Conservation (phyloP, 1,140 invertebrate species). For the fruit fly (Drosophila melanogaster) region DNA sequence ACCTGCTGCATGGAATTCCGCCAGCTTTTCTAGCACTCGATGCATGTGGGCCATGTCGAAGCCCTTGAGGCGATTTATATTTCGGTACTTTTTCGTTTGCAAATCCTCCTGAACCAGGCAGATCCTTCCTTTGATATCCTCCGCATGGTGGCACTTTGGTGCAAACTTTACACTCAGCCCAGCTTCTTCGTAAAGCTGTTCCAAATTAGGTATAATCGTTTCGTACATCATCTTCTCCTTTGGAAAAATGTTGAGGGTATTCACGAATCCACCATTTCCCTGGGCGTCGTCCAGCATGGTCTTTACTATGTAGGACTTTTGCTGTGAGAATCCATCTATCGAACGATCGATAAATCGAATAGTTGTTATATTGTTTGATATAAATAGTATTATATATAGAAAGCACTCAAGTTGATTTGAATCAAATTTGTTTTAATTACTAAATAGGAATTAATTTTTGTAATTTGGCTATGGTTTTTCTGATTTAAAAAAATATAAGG, state of each 20-base stretch:
- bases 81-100: slow-evolving; percentile 86
- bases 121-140: slow-evolving; percentile 69
- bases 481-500: no score
- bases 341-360: no score
- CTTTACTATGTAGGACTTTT: slow-evolving; percentile 77
- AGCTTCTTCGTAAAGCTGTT: slow-evolving; percentile 73
- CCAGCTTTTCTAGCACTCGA: slow-evolving; percentile 86
- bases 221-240: slow-evolving; percentile 81
- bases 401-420: no score
- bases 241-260: slow-evolving; percentile 75
- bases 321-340: slow-evolving; percentile 74
- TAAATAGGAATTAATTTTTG: no score
- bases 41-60: slow-evolving; percentile 86
- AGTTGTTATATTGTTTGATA: no score
- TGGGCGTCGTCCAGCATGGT: slow-evolving; percentile 71
- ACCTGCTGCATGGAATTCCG: slow-evolving; percentile 86
- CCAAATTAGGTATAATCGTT: slow-evolving; percentile 68
- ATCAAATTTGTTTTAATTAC: no score
- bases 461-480: no score
- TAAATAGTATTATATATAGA: no score
- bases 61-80: slow-evolving; percentile 86
- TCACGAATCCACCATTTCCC: slow-evolving; percentile 66
- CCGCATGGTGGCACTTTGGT: slow-evolving; percentile 71
- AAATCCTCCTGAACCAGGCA: slow-evolving; percentile 86
- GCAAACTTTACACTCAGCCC: slow-evolving; percentile 59